phyloP scores from a whole-genome alignment of 2,113 vertebrate species.

The Merops nubicus region DNA sequence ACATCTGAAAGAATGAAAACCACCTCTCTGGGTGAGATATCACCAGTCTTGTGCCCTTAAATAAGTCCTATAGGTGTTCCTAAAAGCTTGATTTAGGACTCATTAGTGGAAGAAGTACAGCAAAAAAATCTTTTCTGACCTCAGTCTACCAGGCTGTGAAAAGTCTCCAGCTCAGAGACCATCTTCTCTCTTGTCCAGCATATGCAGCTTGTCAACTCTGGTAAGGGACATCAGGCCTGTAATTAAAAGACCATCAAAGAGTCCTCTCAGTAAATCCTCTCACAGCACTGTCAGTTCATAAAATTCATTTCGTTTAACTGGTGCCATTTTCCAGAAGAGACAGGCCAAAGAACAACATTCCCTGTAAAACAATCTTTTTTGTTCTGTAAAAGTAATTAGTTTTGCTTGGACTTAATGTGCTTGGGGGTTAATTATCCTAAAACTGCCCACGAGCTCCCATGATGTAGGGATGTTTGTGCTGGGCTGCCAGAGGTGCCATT shows the following conservation, averaged over 20 bases:
- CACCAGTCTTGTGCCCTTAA: not conserved
- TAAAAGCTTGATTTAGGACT: not conserved
- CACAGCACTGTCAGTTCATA: not conserved
- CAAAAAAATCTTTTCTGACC: not conserved
- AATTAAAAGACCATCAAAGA: conserved; percentile 27
- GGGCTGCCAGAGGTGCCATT: not conserved
- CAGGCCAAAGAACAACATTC: conserved; percentile 41
- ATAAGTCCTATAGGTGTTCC: not conserved
- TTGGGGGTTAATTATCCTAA: conserved; percentile 42
- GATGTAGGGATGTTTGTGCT: not conserved
- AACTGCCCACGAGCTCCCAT: conserved; percentile 6
- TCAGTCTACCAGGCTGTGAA: not conserved
- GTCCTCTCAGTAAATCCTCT: conserved; percentile 20
- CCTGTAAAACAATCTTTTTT: conserved; percentile 50
- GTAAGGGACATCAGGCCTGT: not conserved
- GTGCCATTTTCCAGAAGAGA: conserved; percentile 37
- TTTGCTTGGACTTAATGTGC: conserved; percentile 46
- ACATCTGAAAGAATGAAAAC: not conserved
- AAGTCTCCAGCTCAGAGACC: not conserved
- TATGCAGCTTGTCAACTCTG: conserved; percentile 23
- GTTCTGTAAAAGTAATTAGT: conserved; percentile 28
- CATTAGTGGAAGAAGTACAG: not conserved
- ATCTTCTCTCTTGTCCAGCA: not conserved
- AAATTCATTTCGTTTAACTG: conserved; percentile 10
- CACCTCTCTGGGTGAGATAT: not conserved